A percentile compares a stretch with the other conserved stretches of the same genome.
Evolutionary conservation across 2,797 vertebrate species (phyloP).

Genomic region (Acrocephalus scirpaceus): DNA sequence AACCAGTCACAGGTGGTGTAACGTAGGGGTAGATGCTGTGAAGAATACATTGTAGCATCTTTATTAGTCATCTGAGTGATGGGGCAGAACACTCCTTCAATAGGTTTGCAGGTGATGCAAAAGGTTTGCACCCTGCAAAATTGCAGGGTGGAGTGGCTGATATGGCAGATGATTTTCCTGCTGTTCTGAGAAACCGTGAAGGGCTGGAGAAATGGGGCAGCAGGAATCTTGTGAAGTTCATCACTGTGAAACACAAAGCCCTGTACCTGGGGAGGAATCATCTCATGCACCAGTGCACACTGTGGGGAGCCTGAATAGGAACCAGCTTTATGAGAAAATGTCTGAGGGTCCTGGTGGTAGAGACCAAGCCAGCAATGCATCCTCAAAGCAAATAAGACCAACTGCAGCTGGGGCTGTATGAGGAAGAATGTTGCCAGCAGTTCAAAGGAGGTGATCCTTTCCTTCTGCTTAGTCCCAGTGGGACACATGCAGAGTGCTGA

Average conservation of each 20-base stretch:
- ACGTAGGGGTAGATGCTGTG: background rate
- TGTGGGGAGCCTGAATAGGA: fast-evolving
- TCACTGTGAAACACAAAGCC: background rate
- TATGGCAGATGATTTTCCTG: background rate
- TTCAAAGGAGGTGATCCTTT: background rate
- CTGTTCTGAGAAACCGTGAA: background rate
- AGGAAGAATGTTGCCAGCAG: background rate
- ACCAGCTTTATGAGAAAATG: background rate
- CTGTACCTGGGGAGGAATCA: background rate
- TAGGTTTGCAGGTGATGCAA: background rate
- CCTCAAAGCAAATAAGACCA: background rate
- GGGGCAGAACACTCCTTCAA: background rate
- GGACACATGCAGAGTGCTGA: background rate
- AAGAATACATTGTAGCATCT: background rate
- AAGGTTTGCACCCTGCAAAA: no score
- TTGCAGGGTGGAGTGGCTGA: background rate
- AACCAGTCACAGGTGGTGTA: background rate
- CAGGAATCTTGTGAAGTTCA: background rate
- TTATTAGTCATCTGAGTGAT: background rate
- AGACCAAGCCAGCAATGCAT: background rate
- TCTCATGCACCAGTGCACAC: background rate
- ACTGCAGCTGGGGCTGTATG: fast-evolving
- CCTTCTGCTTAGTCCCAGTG: background rate
- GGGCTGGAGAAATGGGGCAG: background rate
- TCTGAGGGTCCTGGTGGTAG: fast-evolving